Percentiles rank a stretch among this genome's conserved stretches.
Conservation (phyloP, 2,888 invertebrate genomes). For the Cheilosia pagana region DNA sequence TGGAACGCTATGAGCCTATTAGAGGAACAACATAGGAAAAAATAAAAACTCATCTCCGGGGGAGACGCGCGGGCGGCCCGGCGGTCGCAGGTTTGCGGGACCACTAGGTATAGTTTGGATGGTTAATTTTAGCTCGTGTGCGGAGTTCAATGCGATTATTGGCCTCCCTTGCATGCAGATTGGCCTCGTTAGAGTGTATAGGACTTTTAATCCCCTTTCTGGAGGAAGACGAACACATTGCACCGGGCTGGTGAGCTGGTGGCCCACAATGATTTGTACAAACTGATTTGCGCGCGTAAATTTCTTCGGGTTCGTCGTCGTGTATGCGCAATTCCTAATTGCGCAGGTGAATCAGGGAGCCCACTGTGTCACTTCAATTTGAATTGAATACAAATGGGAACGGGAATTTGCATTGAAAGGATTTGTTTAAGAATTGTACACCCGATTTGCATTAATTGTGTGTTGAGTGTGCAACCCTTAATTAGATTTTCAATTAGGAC, state of each 20-base stretch:
- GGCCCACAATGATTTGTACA: slow-evolving; percentile 31
- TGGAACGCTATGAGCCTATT: slow-evolving; percentile 68
- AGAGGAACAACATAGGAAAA: slow-evolving; percentile 15
- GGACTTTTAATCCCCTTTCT: slow-evolving; percentile 48
- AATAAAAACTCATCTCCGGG: slow-evolving; percentile 1
- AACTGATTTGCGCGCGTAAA: slow-evolving; percentile 48
- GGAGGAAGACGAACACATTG: slow-evolving; percentile 50
- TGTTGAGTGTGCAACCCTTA: slow-evolving; percentile 53
- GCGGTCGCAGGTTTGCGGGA: slow-evolving; percentile 19
- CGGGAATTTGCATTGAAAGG: slow-evolving; percentile 71
- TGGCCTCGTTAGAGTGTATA: slow-evolving; percentile 67
- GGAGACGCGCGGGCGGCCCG: slow-evolving; percentile 2
- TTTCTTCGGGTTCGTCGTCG: slow-evolving; percentile 2
- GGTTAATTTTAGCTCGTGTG: slow-evolving; percentile 74
- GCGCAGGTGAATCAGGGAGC: slow-evolving; percentile 58
- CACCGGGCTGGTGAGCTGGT: slow-evolving; percentile 4
- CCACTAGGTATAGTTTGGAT: slow-evolving; percentile 24
- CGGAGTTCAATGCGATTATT: slow-evolving; percentile 74
- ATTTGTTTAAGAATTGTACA: slow-evolving; percentile 44
- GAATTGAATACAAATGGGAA: slow-evolving; percentile 43
- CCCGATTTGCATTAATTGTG: slow-evolving; percentile 66
- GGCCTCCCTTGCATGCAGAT: slow-evolving; percentile 70
- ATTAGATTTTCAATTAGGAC: slow-evolving; percentile 75
- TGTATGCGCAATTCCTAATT: slow-evolving; percentile 40
- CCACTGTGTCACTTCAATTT: slow-evolving; percentile 16